Base-by-base conservation (phyloP, 1,140 invertebrate genomes). In the Cheumatopsyche charites region DNA sequence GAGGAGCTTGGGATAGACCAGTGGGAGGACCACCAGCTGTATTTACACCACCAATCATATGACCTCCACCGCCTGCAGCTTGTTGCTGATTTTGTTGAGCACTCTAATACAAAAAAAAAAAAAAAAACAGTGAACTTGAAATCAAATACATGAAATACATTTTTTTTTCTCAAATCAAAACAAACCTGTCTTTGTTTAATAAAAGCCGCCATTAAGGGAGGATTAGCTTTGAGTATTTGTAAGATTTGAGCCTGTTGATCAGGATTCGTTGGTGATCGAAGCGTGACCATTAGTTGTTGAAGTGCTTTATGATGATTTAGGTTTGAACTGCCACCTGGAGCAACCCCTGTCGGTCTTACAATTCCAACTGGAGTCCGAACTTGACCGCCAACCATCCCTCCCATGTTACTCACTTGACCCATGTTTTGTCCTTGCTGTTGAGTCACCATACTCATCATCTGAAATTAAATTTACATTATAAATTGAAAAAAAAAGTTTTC, bases 131-230 rank as follows among this genome's bases (percentile, higher is more conserved):
- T 21, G 7, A 5, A 62, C 29, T 36, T 23, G 25, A 66, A n/a
- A 19, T 12, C 15, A 47, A 66, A 29, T 45, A 41, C n/a, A n/a
- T 43, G 9, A n/a, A 66, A 47, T 21, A 66, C 42, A 23, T 23
- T 25, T 4, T 19, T 3, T 5, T 62, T 62, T 7, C 43, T 17
- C 6, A 41, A 41, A 65, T n/a, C 15, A 42, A 43, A 21, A 1
- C 77, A 75, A 58, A 90, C 88, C 84, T 94, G 91, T 80, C 93
- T 86, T 83, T 97, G 94, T 82, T 96, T 96, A 66, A 98, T 95
- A 79, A 98, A 97, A 61, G 95, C 94, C 67, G 96, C 96, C 95
- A 98, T 98, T 11, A 98, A 86, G 71, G 94, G 94, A 52, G 96
- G 96, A 86, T 98, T 96, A 55, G 91, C 92, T 82, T 97, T 97